A percentile compares a stretch with the other conserved stretches of the same genome.
Conservation (phyloP, 2,797 vertebrate genomes). For the Pangasius larnaudii region DNA sequence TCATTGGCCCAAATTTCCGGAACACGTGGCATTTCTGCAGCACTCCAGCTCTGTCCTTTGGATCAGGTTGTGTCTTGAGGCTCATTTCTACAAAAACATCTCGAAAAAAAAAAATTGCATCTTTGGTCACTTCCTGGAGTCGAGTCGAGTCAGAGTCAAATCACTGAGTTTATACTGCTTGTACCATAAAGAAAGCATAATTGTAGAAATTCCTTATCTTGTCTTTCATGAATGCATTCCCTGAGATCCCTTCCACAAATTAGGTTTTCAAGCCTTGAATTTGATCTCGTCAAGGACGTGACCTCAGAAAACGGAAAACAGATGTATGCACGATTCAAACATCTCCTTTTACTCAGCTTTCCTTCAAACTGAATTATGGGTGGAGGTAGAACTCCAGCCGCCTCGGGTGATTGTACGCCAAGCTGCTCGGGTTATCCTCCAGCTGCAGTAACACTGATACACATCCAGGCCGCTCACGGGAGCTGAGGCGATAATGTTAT, state of each 20-base stretch:
- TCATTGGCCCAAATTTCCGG: not conserved
- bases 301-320: conserved; percentile 24
- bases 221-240: not conserved
- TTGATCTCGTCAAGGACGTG: not conserved
- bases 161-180: not conserved
- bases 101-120: not conserved
- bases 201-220: not conserved
- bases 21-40: not conserved
- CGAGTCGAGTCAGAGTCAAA: not conserved
- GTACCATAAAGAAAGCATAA: not conserved
- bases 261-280: not conserved
- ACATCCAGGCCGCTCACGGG: conserved; percentile 15
- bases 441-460: conserved; percentile 26
- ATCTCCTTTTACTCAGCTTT: conserved; percentile 54
- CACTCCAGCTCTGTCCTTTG: not conserved
- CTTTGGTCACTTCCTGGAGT: not conserved
- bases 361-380: conserved; percentile 30
- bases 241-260: not conserved
- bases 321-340: conserved; percentile 33
- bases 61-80: not conserved
- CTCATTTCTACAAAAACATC: not conserved
- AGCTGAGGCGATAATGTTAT: conserved; percentile 40
- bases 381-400: conserved; percentile 25
- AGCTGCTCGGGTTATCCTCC: conserved; percentile 14
- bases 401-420: not conserved